phyloP scores from a whole-genome alignment of 2,888 invertebrate genomes.

The Drosophila paramelanica region DNA sequence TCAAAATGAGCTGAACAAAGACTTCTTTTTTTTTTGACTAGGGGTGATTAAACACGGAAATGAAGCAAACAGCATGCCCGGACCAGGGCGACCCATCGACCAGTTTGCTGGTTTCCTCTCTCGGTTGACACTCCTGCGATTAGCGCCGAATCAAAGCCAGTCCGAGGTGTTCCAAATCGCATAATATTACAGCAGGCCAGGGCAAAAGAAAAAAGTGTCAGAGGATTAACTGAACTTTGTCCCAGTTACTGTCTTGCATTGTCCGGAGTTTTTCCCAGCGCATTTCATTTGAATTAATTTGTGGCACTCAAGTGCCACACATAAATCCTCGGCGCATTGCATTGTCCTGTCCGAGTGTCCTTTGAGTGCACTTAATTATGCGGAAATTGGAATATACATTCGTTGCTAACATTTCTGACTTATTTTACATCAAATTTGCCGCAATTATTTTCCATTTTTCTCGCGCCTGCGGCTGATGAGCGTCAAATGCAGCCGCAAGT shows the following conservation, averaged over 20 bases:
- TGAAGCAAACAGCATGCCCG: constrained; percentile 47
- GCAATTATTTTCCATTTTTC: constrained; percentile 60
- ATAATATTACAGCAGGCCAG: constrained; percentile 52
- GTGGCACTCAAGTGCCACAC: constrained; percentile 81
- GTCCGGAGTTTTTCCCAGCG: constrained; percentile 23
- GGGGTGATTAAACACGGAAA: constrained; percentile 78
- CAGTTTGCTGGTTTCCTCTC: constrained; percentile 32
- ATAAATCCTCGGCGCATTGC: constrained; percentile 61
- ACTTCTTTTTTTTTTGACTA: constrained; percentile 4
- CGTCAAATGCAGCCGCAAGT: constrained; percentile 60
- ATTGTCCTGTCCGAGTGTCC: constrained; percentile 42
- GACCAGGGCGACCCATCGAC: constrained; percentile 27
- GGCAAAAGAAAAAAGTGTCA: constrained; percentile 24
- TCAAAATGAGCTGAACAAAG: constrained; percentile 66
- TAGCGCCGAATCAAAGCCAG: constrained; percentile 73
- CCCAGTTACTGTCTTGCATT: constrained; percentile 33
- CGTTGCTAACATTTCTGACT: constrained; percentile 51
- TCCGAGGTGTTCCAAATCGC: constrained; percentile 78
- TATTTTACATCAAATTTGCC: constrained; percentile 68
- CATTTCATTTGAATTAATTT: constrained; percentile 82
- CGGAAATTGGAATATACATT: constrained; percentile 54
- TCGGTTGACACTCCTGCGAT: constrained; percentile 69
- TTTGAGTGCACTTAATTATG: constrained; percentile 76
- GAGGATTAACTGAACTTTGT: constrained; percentile 46
- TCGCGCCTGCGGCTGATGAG: constrained; percentile 62